Percentiles rank a stretch among this genome's conserved stretches.
These are phyloP conservation scores for Mechanitis mazaeus DNA, from an alignment of 2,888 invertebrate genomes.

Conservation along the genomic window DNA sequence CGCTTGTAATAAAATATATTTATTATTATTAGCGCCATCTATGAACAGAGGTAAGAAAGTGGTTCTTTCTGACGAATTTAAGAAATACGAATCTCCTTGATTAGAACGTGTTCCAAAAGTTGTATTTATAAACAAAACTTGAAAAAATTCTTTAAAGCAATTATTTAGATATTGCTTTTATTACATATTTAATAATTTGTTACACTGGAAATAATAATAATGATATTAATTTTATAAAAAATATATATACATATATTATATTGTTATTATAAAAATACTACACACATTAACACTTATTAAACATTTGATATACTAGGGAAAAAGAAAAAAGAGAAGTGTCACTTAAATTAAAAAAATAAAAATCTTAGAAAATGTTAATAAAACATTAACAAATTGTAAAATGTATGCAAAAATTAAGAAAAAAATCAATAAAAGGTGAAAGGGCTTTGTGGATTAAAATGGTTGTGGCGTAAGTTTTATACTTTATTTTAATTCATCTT, in stretches of 20 bases:
- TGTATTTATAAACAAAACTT: too few species aligned
- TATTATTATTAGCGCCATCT: constrained; percentile 3
- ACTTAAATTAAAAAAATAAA: background rate
- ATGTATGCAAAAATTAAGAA: constrained; percentile 31
- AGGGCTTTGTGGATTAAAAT: constrained; percentile 26
- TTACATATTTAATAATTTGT: too few species aligned
- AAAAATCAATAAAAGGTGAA: constrained; percentile 21
- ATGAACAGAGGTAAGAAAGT: background rate
- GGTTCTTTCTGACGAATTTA: too few species aligned
- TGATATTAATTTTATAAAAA: too few species aligned
- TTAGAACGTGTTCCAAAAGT: too few species aligned
- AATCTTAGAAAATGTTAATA: constrained; percentile 9
- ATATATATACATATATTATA: too few species aligned
- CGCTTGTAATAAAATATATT: too few species aligned
- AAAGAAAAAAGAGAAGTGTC: background rate
- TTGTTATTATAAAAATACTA: too few species aligned
- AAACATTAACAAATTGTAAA: constrained; percentile 30
- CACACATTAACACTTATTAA: background rate
- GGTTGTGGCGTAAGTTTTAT: constrained; percentile 41
- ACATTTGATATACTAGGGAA: background rate
- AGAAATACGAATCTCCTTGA: too few species aligned
- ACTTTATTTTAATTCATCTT: background rate
- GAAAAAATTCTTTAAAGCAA: too few species aligned
- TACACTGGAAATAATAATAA: too few species aligned
- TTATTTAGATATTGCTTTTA: too few species aligned